Evolutionary conservation across 92 coral and sea anemone species (phyloP).

Genomic region (Desmophyllum pertusum): DNA sequence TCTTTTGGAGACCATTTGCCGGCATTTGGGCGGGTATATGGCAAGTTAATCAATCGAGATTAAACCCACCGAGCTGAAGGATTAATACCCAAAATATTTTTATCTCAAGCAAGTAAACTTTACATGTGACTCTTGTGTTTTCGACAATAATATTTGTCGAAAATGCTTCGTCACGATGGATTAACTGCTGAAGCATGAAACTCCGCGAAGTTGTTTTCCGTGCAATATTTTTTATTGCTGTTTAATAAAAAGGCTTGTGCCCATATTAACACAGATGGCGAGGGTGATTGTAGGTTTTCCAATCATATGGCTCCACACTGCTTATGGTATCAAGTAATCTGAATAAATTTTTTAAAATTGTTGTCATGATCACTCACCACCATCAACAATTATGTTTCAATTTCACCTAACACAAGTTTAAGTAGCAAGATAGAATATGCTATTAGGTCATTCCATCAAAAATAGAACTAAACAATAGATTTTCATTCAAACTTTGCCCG

Average conservation of each 20-base stretch:
- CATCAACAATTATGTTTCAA: neutral
- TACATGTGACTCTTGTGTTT: neutral
- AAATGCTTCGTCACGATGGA: constrained; percentile 34
- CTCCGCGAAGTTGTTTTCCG: neutral
- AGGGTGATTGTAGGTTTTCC: neutral
- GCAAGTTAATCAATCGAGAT: neutral
- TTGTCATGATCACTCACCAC: neutral
- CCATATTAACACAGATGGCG: neutral
- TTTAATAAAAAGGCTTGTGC: neutral
- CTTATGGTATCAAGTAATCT: neutral
- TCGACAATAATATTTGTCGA: neutral
- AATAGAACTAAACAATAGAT: no score
- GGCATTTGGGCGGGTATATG: neutral
- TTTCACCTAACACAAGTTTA: neutral
- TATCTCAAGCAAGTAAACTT: neutral
- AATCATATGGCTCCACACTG: neutral
- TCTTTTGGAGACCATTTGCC: neutral
- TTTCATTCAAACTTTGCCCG: no score
- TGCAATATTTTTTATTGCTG: neutral
- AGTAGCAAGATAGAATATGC: neutral
- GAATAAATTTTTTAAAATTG: constrained; percentile 8
- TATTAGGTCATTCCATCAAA: no score
- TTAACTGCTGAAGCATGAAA: constrained; percentile 10
- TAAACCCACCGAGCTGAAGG: neutral
- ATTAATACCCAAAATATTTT: neutral